phyloP scores from a whole-genome alignment of 2,888 invertebrate species.

The Clostera curtula region DNA sequence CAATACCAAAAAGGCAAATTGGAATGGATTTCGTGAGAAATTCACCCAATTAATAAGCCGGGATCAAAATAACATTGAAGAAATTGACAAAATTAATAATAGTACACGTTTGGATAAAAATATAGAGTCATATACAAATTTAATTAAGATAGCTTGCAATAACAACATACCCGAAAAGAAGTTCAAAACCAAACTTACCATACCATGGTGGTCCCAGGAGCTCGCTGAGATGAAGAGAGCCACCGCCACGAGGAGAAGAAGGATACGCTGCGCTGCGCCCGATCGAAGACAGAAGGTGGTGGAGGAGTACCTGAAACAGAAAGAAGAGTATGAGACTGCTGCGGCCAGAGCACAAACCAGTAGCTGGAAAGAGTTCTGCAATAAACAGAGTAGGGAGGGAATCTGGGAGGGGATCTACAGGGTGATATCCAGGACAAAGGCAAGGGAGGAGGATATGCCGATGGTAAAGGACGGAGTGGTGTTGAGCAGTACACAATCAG shows the following conservation, averaged over 20 bases:
- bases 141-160: conserved; percentile 3
- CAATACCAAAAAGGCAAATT: background rate
- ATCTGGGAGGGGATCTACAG: conserved; percentile 8
- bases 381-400: conserved; percentile 9
- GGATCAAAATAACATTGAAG: background rate
- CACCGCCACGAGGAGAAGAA: conserved; percentile 8
- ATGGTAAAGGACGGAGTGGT: background rate
- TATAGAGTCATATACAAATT: background rate
- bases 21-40: conserved; percentile 11
- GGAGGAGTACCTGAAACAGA: conserved; percentile 10
- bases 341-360: conserved; percentile 6
- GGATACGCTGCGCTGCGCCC: conserved; percentile 13
- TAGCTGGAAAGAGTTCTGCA: conserved; percentile 16
- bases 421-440: conserved; percentile 3
- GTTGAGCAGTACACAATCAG: conserved; percentile 6
- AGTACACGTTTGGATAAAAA: conserved; percentile 5
- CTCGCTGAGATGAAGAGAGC: conserved; percentile 9
- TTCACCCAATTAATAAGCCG: conserved; percentile 4
- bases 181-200: background rate
- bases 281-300: conserved; percentile 10
- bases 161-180: conserved; percentile 1
- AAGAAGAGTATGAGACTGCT: conserved; percentile 10
- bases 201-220: conserved; percentile 17
- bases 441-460: background rate
- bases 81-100: conserved; percentile 1